Evolutionary conservation across 1,140 invertebrate genomes (phyloP).

Genomic region (Neelides sp.): DNA sequence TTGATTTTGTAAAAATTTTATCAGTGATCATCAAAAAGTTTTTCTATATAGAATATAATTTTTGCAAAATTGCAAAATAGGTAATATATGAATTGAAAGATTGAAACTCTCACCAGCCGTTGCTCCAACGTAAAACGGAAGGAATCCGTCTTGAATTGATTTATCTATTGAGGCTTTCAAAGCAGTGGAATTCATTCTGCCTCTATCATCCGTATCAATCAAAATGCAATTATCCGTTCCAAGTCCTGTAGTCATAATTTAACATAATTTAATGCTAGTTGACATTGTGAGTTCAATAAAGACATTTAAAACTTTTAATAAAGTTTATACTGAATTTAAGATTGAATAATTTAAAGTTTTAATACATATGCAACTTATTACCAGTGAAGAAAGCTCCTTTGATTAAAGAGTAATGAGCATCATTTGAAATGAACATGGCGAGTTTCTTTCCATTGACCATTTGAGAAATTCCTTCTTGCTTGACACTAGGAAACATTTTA

Average conservation of each 20-base stretch:
- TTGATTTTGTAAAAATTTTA: not conserved
- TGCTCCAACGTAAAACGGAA: not conserved
- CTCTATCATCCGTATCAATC: not conserved
- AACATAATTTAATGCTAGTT: too few relatives aligned
- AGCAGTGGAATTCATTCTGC: not conserved
- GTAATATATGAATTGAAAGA: not conserved
- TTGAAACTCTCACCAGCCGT: not conserved
- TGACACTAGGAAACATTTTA: not conserved
- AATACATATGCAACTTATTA: too few relatives aligned
- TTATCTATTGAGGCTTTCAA: not conserved
- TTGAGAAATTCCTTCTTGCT: not conserved
- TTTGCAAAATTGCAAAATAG: not conserved
- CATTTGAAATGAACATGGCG: not conserved
- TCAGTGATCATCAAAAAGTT: not conserved
- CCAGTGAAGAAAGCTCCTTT: too few relatives aligned
- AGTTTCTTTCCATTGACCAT: not conserved
- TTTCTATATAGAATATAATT: not conserved
- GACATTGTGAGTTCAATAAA: too few relatives aligned
- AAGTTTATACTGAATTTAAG: too few relatives aligned
- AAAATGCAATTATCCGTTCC: not conserved
- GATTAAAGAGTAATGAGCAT: too few relatives aligned
- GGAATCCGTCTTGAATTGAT: not conserved
- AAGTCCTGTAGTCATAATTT: too few relatives aligned
- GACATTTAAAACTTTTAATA: too few relatives aligned
- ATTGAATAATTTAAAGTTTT: too few relatives aligned